Base-by-base conservation (phyloP, 1,140 invertebrate species). In the Drosophila carrolli region DNA sequence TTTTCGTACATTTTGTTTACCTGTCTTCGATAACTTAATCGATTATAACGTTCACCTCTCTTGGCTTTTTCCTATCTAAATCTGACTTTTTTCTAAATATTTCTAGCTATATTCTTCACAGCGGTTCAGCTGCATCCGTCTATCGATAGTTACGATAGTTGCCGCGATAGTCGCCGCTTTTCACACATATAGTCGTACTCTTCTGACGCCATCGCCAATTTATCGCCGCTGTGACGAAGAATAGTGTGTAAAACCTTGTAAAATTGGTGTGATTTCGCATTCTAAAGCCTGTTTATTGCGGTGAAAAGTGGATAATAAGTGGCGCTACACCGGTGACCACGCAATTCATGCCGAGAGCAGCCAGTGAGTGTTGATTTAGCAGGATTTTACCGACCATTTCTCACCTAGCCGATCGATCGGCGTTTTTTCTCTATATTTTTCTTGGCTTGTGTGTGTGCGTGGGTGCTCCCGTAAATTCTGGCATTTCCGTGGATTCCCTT, bases 361-460 rank as follows among this genome's bases (percentile, higher is more conserved):
- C 57, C 55, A 74, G 72, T 84, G 84, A 77, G 84, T 80, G 57
- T 66, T 14, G 55, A 27, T 65, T 74, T 51, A 8, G 7, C 44
- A 9, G 40, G 5, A 38, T 65, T 71, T 77, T 41, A 54, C 19
- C 35, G 65, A 65, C 46, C 59, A 10, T 61, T 75, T 54, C 61
- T 78, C 55, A 70, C 51, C 85, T 74, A 41, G 63, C 71, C 68
- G 70, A 88, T 88, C 83, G 83, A 89, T 88, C 86, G 83, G 83
- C 83, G 58, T 78, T 83, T 86, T 84, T 83, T 84, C 81, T 89
- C 84, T 86, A 86, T 82, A 78, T 83, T 86, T 85, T 84, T 85
- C 76, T 88, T 65, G 51, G 71, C 51, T 32, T 53, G 60, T 43
- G 59, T 40, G 37, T 55, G 57, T 74, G 48, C 50, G 53, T 75